phyloP scores from a whole-genome alignment of 2,797 vertebrate species.

The Sarcoramphus papa region DNA sequence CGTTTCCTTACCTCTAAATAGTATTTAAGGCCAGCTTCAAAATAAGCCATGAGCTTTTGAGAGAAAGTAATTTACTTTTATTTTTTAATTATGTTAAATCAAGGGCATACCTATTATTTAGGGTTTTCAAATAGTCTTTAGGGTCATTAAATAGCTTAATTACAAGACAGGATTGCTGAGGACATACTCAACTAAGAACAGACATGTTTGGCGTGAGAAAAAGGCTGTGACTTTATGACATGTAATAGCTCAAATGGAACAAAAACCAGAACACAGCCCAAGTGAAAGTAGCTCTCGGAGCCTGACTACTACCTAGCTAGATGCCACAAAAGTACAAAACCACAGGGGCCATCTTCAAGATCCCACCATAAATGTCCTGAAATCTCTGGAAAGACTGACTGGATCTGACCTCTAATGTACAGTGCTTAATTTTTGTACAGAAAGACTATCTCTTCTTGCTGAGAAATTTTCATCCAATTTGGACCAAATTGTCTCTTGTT shows the following conservation, averaged over 20 bases:
- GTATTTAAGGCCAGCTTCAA: constrained; percentile 28
- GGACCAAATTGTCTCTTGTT: background rate
- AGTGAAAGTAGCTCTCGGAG: background rate
- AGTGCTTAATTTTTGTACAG: background rate
- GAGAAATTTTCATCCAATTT: background rate
- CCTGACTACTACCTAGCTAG: no score
- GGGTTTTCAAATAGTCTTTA: background rate
- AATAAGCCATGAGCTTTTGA: constrained; percentile 4
- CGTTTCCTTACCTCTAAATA: constrained; percentile 37
- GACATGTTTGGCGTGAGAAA: background rate
- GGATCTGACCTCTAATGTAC: background rate
- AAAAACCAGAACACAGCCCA: background rate
- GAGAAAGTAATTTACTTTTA: background rate
- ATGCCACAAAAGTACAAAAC: background rate
- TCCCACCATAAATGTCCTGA: background rate
- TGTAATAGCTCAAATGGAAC: background rate
- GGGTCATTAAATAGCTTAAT: constrained; percentile 49
- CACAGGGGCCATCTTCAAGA: background rate
- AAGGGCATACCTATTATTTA: constrained; percentile 36
- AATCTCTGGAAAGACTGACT: background rate
- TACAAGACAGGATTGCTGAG: background rate
- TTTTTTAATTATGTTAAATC: constrained; percentile 38
- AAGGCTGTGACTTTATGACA: background rate
- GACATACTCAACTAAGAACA: background rate
- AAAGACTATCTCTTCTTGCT: background rate